A percentile compares a stretch with the other conserved stretches of the same genome.
Conservation (phyloP, 2,113 vertebrate species). For the Sapajus apella region DNA sequence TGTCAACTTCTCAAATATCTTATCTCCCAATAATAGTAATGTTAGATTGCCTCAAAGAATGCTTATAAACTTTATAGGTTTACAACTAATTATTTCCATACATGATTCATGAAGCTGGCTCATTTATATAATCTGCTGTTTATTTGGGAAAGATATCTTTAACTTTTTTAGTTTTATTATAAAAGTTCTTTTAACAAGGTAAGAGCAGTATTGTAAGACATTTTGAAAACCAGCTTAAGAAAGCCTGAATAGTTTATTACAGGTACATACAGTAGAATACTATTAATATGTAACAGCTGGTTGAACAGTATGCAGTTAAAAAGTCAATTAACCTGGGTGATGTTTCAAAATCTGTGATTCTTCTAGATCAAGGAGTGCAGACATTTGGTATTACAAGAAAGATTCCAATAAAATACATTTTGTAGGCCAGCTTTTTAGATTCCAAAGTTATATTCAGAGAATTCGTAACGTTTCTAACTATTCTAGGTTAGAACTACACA, state of each 20-base stretch:
- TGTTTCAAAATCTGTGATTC: not conserved
- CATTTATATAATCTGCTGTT: not conserved
- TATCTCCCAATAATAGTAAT: not conserved
- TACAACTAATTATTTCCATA: not conserved
- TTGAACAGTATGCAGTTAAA: not conserved
- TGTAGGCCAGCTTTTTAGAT: not conserved
- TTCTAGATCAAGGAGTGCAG: not conserved
- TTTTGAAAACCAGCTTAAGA: not conserved
- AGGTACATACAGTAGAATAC: not conserved
- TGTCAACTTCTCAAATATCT: not conserved
- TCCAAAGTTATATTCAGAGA: not conserved
- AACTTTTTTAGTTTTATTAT: not conserved
- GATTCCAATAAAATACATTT: not conserved
- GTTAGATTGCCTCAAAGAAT: not conserved
- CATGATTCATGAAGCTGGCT: not conserved
- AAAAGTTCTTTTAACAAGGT: conserved; percentile 6
- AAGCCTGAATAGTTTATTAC: not conserved
- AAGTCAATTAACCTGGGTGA: not conserved
- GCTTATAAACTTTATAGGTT: not conserved
- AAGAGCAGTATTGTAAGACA: conserved; percentile 12
- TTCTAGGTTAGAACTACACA: not conserved
- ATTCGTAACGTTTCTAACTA: not conserved
- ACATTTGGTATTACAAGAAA: not conserved
- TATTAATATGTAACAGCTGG: not conserved
- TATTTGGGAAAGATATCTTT: not conserved